phyloP scores from a whole-genome alignment of 2,113 vertebrate genomes.

The Engystomops pustulosus region DNA sequence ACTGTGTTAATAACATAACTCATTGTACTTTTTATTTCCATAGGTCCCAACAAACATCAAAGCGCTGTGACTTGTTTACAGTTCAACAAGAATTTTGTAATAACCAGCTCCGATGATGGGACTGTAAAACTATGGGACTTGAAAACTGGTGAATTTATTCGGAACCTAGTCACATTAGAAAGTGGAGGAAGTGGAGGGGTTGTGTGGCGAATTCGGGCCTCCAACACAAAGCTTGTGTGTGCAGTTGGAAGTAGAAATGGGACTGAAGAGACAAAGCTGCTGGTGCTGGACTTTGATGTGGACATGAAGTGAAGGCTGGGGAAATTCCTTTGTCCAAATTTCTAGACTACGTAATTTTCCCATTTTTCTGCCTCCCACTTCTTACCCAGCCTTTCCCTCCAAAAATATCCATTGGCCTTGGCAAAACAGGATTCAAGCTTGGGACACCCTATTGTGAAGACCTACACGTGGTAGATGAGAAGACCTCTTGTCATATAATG shows the following conservation, averaged over 20 bases:
- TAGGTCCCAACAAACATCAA: conserved; percentile 99
- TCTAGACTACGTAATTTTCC: conserved; percentile 72
- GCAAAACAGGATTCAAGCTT: conserved; percentile 83
- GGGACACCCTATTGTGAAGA: conserved; percentile 81
- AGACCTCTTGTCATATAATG: conserved; percentile 75
- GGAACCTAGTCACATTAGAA: conserved; percentile 98
- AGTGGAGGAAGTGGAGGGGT: conserved; percentile 97
- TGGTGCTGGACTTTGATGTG: conserved; percentile 99
- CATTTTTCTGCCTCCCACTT: conserved; percentile 65
- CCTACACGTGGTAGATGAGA: conserved; percentile 78
- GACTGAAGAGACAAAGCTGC: conserved; percentile 99
- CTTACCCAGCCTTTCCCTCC: conserved; percentile 42
- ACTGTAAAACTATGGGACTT: conserved; percentile 99
- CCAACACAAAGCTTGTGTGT: conserved; percentile 98
- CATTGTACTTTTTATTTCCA: too few species aligned
- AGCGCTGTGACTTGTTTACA: conserved; percentile 99
- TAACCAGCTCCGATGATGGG: conserved; percentile 99
- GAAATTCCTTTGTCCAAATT: conserved; percentile 74
- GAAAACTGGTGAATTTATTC: conserved; percentile 99
- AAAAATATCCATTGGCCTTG: conserved; percentile 77
- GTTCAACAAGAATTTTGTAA: conserved; percentile 99
- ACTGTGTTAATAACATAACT: too few species aligned
- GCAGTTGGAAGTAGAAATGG: conserved; percentile 98
- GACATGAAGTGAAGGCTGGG: conserved; percentile 94
- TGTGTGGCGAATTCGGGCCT: conserved; percentile 98